phyloP scores from a whole-genome alignment of 2,888 invertebrate genomes.

The Sphaerophoria taeniata region DNA sequence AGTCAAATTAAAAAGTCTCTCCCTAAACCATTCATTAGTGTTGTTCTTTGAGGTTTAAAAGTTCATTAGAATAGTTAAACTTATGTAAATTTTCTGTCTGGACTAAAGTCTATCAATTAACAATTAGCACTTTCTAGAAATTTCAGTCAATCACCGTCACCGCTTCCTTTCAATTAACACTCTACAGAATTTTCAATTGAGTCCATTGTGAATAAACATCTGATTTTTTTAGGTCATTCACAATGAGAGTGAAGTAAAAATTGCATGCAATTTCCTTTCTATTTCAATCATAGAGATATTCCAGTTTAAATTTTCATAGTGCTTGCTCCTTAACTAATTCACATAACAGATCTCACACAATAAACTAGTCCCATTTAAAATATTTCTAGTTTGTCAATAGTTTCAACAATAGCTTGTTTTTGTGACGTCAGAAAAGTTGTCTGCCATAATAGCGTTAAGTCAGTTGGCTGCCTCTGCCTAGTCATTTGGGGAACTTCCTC shows the following conservation, averaged over 20 bases:
- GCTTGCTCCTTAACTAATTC: neutral
- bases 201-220: neutral
- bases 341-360: neutral
- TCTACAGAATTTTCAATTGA: neutral
- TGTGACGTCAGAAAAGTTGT: slow-evolving; percentile 29
- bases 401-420: neutral
- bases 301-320: neutral
- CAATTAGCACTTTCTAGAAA: no score
- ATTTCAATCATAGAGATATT: neutral
- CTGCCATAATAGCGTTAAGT: slow-evolving; percentile 6
- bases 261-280: neutral
- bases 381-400: neutral
- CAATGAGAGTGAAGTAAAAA: neutral
- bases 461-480: neutral
- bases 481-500: slow-evolving; percentile 53
- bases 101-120: no score
- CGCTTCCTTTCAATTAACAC: no score
- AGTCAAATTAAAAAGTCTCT: no score
- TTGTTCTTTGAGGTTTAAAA: no score
- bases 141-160: no score
- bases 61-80: no score
- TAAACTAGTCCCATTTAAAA: neutral
- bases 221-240: neutral
- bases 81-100: no score
- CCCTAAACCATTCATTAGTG: no score